Evolutionary conservation across 2,888 invertebrate genomes (phyloP).

Genomic region (Tineola bisselliella): DNA sequence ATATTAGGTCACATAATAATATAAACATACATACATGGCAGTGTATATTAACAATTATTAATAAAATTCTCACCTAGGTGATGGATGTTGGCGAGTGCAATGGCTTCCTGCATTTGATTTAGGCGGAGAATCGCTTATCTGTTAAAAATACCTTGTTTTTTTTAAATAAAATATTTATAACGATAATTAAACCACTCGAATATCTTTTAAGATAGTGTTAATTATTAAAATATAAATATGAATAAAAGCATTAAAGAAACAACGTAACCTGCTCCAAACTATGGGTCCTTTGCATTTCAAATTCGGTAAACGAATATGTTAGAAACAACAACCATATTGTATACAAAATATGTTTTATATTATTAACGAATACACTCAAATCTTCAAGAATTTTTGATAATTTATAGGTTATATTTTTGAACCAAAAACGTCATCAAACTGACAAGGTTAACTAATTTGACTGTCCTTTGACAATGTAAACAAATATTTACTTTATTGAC

Average conservation of each 20-base stretch:
- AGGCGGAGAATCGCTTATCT: conserved; percentile 30
- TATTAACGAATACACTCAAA: conserved; percentile 34
- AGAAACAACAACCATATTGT: conserved; percentile 44
- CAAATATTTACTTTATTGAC: background rate
- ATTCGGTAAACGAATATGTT: conserved; percentile 40
- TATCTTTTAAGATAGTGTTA: too few species aligned
- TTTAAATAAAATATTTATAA: too few species aligned
- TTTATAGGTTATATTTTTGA: conserved; percentile 25
- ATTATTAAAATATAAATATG: too few species aligned
- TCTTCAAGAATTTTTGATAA: conserved; percentile 47
- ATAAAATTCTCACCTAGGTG: background rate
- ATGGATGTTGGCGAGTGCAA: background rate
- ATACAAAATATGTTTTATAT: conserved; percentile 26
- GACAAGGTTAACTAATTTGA: background rate
- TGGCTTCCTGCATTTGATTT: background rate
- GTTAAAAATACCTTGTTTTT: conserved; percentile 13
- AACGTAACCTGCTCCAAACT: conserved; percentile 45
- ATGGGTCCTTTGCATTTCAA: conserved; percentile 54
- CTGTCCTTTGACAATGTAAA: background rate
- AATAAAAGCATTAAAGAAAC: background rate
- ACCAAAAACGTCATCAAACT: background rate
- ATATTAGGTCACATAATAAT: too few species aligned
- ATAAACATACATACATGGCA: too few species aligned
- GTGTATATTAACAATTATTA: background rate
- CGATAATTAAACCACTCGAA: too few species aligned